phyloP scores from a whole-genome alignment of 2,797 vertebrate genomes.

The Crocidura indochinensis region DNA sequence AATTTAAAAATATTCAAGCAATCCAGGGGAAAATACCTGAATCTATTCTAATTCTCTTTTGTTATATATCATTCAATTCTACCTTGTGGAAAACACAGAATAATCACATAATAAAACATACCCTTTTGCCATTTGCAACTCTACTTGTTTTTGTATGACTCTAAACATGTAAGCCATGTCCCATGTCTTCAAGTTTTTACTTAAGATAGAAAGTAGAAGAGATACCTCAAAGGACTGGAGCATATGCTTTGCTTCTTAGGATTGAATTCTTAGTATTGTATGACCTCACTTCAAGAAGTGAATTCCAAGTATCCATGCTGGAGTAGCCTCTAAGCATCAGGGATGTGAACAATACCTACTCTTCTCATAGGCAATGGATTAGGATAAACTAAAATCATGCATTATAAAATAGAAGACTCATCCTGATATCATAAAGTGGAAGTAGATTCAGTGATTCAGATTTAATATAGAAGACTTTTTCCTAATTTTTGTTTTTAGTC shows the following conservation, averaged over 20 bases:
- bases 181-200: background rate
- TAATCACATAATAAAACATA: background rate
- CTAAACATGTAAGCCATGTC: background rate
- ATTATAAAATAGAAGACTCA: constrained; percentile 25
- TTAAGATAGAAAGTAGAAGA: constrained; percentile 11
- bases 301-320: too few species aligned
- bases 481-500: constrained; percentile 30
- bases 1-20: too few species aligned
- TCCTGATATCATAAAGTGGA: background rate
- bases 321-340: too few species aligned
- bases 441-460: constrained; percentile 1
- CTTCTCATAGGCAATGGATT: background rate
- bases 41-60: constrained; percentile 51
- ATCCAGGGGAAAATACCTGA: background rate
- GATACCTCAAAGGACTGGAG: too few species aligned
- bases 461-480: constrained; percentile 12
- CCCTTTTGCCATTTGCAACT: background rate
- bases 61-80: background rate
- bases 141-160: constrained; percentile 30
- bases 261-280: too few species aligned
- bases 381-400: constrained; percentile 23
- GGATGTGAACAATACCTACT: too few species aligned
- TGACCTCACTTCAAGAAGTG: too few species aligned
- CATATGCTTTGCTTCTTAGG: too few species aligned
- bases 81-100: constrained; percentile 48